Evolutionary conservation across 2,797 vertebrate genomes (phyloP).

Genomic region (Pseudocheirus occidentalis): DNA sequence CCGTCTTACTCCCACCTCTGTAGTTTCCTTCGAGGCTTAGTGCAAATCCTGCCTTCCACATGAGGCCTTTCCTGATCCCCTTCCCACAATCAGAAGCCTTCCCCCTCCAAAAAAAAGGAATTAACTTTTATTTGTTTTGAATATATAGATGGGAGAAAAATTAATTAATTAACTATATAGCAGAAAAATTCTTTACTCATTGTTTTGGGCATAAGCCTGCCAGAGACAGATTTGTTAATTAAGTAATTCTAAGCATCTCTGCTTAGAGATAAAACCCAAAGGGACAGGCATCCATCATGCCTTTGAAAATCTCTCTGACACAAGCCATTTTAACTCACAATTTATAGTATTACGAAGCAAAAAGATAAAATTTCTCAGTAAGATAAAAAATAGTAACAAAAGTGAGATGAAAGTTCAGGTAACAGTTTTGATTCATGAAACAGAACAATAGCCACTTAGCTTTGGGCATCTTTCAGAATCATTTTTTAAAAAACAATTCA

Average conservation of each 20-base stretch:
- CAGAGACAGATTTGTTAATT: neutral
- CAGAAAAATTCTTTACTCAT: neutral
- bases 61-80: neutral
- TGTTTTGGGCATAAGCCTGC: neutral
- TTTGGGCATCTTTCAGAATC: neutral
- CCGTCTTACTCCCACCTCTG: neutral
- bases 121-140: neutral
- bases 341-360: neutral
- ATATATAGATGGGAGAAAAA: neutral
- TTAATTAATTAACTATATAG: neutral
- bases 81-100: neutral
- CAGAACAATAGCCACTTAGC: neutral
- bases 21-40: neutral
- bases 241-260: conserved; percentile 4
- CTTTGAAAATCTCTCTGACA: neutral
- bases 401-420: neutral
- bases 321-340: neutral
- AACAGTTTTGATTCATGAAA: neutral
- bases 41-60: neutral
- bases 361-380: neutral
- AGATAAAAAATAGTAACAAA: neutral
- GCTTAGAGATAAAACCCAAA: neutral
- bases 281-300: neutral
- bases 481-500: neutral
- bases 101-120: neutral